Evolutionary conservation across 37 sponge, comb jelly and placozoan species (phyloP), one percentile per base, ranked within the genome.

Genomic region (Halichondria panicea): DNA sequence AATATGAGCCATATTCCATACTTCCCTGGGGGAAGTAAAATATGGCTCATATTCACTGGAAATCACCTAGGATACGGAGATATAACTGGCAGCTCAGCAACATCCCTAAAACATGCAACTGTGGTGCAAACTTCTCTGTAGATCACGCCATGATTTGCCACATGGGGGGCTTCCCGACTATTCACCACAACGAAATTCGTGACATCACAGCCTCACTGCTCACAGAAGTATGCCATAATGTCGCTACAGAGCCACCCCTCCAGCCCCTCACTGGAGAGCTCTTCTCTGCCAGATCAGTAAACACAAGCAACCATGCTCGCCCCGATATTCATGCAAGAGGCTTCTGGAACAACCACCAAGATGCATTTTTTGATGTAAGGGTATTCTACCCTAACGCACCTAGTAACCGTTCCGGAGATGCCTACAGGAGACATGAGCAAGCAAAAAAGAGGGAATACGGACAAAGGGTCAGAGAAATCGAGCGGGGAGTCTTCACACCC

Each of bases 301-400:
- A 60, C 63, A 63, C 63, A 43, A 46, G 62, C 12, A 55, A 77
- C 27, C 39, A 40, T 13, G 77, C 77, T 19, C 77, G 77, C 33
- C 34, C 66, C 12, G 77, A 77, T 35, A 77, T 77, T 32, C 35
- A 25, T 37, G 77, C 77, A 30, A 48, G 54, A 53, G 77, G 79
- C 30, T 77, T 77, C 55, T 77, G 77, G 77, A 48, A 64, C 39
- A 32, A 35, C 11, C 18, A 27, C 7, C 38, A 77, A 54, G 53
- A 50, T 63, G 77, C 66, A 77, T 77, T 77, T 50, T 77, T 77
- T 55, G 68, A 78, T 68, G 79, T 78, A 42, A 21, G 68, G 79
- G 79, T 78, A 34, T 78, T 78, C 43, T 50, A 78, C 58, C 68
- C 79, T 30, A 68, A 78, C 56, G 79, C 79, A 34, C 59, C 79